Conservation (phyloP, 1,140 invertebrate genomes). For the Panonychus citri region DNA sequence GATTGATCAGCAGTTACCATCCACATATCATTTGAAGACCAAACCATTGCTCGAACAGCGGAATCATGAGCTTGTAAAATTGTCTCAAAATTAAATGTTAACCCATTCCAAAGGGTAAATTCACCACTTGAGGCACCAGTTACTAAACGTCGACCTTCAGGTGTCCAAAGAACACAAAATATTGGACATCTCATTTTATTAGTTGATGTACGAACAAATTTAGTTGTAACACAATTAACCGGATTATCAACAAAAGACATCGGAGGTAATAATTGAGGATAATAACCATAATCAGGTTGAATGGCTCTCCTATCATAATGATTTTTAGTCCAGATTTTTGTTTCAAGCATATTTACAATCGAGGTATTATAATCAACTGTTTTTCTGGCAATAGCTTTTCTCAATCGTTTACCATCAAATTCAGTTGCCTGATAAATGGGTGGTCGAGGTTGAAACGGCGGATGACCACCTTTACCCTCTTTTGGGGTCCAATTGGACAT, state of each 20-base stretch:
- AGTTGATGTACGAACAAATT: constrained; percentile 90
- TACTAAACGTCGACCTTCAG: constrained; percentile 84
- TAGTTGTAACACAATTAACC: constrained; percentile 83
- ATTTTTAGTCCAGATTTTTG: constrained; percentile 71
- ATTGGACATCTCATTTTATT: constrained; percentile 99
- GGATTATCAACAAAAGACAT: constrained; percentile 74
- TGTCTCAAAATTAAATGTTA: constrained; percentile 99
- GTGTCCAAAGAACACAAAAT: constrained; percentile 92
- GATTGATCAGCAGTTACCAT: constrained; percentile 97
- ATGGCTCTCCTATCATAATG: constrained; percentile 55
- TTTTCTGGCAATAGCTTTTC: constrained; percentile 89
- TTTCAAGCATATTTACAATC: constrained; percentile 70
- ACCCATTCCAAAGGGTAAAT: constrained; percentile 97
- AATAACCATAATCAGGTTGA: constrained; percentile 67
- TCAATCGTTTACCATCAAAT: constrained; percentile 79
- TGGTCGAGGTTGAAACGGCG: constrained; percentile 8
- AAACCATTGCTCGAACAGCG: constrained; percentile 91
- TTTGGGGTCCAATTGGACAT: too few relatives aligned
- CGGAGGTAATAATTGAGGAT: constrained; percentile 45
- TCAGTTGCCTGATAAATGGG: constrained; percentile 26
- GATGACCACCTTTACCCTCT: too few relatives aligned
- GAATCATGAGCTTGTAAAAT: constrained; percentile 98
- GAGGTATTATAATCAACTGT: constrained; percentile 97
- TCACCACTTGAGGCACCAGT: constrained; percentile 97
- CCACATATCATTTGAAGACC: constrained; percentile 98